Evolutionary conservation across 30 jellyfish, hydroid and myxozoan genomes (phyloP).

Genomic region (Haliclystus octoradiatus): DNA sequence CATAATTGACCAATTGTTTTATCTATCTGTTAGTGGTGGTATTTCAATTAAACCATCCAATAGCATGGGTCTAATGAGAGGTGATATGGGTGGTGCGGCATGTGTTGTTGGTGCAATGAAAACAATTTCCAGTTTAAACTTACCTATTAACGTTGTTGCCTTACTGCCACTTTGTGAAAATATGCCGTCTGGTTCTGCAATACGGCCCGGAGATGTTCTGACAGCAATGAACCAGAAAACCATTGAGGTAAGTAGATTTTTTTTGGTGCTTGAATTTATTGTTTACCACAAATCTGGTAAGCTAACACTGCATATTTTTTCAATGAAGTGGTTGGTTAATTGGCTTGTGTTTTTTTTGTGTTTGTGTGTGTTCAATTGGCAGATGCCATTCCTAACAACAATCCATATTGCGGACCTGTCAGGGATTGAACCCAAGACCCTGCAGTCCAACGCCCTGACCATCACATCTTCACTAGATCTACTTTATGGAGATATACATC

Average conservation of each 20-base stretch:
- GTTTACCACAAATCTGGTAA: neutral
- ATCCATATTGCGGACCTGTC: too few species aligned
- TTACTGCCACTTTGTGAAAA: slow-evolving; percentile 92
- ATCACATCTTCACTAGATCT: too few species aligned
- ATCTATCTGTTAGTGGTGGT: slow-evolving; percentile 99
- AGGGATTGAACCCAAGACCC: too few species aligned
- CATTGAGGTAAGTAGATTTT: slow-evolving; percentile 61
- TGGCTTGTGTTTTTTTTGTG: too few species aligned
- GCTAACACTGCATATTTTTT: neutral
- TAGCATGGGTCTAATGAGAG: slow-evolving; percentile 93
- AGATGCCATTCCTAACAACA: too few species aligned
- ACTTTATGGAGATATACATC: too few species aligned
- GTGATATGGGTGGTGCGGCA: slow-evolving; percentile 99
- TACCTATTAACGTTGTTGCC: slow-evolving; percentile 72
- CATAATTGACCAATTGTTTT: too few species aligned
- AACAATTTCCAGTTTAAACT: slow-evolving; percentile 59
- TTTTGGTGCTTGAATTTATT: neutral
- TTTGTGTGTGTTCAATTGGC: too few species aligned
- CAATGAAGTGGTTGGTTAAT: too few species aligned
- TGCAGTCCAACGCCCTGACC: too few species aligned
- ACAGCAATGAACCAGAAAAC: slow-evolving; percentile 98
- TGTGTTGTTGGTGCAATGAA: slow-evolving; percentile 83
- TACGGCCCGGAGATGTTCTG: slow-evolving; percentile 97
- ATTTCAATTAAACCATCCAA: slow-evolving; percentile 87
- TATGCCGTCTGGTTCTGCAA: slow-evolving; percentile 97